Conservation (phyloP, 2,888 invertebrate genomes). For the Diaphora mendica region DNA sequence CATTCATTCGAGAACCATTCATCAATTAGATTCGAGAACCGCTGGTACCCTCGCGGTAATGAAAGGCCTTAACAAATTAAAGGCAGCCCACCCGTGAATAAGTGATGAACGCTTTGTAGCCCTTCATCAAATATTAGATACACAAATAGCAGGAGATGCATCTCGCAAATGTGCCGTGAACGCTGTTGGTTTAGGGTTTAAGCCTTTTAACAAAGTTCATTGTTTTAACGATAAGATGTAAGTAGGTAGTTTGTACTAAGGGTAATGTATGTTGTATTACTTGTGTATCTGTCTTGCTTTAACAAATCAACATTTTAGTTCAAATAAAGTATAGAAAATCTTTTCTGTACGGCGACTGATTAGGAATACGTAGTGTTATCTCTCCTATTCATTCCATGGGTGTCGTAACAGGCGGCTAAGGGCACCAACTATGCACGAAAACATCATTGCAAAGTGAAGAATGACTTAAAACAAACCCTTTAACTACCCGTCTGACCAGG, state of each 20-base stretch:
- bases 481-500: no score
- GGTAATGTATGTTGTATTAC: background rate
- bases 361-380: no score
- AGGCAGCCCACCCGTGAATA: slow-evolving; percentile 51
- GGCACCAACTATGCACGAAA: no score
- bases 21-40: slow-evolving; percentile 46
- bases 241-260: no score
- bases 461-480: no score
- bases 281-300: background rate
- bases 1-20: slow-evolving; percentile 34
- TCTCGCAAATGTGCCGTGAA: slow-evolving; percentile 25
- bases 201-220: slow-evolving; percentile 15
- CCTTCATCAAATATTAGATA: slow-evolving; percentile 53
- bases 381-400: no score
- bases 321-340: no score
- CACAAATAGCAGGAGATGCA: slow-evolving; percentile 46
- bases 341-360: no score
- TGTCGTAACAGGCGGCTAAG: no score
- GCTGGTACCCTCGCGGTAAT: slow-evolving; percentile 41
- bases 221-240: background rate
- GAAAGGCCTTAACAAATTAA: slow-evolving; percentile 57
- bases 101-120: slow-evolving; percentile 53
- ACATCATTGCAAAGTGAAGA: no score
- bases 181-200: slow-evolving; percentile 17
- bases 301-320: no score